Base-by-base conservation (phyloP, 2,113 vertebrate species). In the Narcine bancroftii region DNA sequence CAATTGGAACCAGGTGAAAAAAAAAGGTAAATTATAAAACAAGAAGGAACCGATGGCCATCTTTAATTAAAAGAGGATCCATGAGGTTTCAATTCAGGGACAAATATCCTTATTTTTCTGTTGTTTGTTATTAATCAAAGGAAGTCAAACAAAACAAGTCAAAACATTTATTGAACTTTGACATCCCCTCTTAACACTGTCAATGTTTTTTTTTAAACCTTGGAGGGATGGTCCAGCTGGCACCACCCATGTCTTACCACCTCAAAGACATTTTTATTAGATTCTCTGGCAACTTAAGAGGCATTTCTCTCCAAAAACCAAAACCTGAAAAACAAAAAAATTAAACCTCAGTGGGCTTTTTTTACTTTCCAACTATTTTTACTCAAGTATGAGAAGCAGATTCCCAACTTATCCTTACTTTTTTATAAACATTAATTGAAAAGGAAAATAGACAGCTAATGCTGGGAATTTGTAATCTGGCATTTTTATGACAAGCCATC, bases 71-170 rank as follows among this genome's bases (percentile, higher is more conserved):
- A 66, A 11, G 39, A 26, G 39, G 42, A 69, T 4, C 42, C 29
- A 71, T 69, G 65, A 89, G 36, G 85, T 45, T 89, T 66, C 60
- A 65, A 89, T 42, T 26, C 63, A 65, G 60, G 60, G 89, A 13
- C 24, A 45, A 42, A 26, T 45, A 26, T 69, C 24, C 11, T 69
- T 91, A 91, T 91, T 91, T n/a, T 91, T 69, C 63, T 33, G 42
- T 11, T 17, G 89, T 66, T 69, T 91, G 69, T 47, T 91, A 91
- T 69, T 91, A 85, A 91, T 91, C 87, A 47, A 69, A 91, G 63
- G 66, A 65, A 91, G 87, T 91, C 87, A 91, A 91, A 69, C 45
- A 91, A 91, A 91, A 26, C 39, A 91, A 91, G 65, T 91, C 87
- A 91, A 69, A 69, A 91, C n/a, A 33, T 91, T 91, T 69, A 47